phyloP scores from a whole-genome alignment of 2,888 invertebrate genomes.

The Eumerus sabulonum region DNA sequence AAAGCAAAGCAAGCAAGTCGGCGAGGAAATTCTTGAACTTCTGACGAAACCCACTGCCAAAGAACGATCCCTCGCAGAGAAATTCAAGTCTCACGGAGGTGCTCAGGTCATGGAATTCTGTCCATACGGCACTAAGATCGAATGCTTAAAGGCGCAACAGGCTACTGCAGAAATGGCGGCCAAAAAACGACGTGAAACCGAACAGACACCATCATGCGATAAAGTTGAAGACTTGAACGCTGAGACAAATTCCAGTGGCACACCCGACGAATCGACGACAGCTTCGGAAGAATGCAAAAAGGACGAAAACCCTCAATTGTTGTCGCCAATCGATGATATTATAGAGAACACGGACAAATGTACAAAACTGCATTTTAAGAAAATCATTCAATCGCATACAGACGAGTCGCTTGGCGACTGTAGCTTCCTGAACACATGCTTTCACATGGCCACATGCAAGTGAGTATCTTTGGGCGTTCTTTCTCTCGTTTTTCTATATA shows the following conservation, averaged over 20 bases:
- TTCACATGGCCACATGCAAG: constrained; percentile 99
- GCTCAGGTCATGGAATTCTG: constrained; percentile 97
- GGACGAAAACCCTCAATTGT: constrained; percentile 27
- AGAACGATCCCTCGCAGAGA: constrained; percentile 95
- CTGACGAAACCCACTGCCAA: constrained; percentile 97
- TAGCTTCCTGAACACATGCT: constrained; percentile 98
- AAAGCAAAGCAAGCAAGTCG: constrained; percentile 95
- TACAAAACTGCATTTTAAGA: constrained; percentile 96
- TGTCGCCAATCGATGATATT: constrained; percentile 60
- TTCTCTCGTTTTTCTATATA: constrained; percentile 1
- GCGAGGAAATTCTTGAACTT: constrained; percentile 96
- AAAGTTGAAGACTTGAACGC: constrained; percentile 65
- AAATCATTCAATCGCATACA: constrained; percentile 97
- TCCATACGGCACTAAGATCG: constrained; percentile 94
- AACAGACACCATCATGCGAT: constrained; percentile 33
- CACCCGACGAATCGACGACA: constrained; percentile 74
- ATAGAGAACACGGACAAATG: constrained; percentile 81
- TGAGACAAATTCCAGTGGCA: constrained; percentile 64
- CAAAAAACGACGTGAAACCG: constrained; percentile 73
- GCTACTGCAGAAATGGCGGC: constrained; percentile 77
- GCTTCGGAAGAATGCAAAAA: constrained; percentile 56
- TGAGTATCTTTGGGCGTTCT: constrained; percentile 74
- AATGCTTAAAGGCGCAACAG: constrained; percentile 84
- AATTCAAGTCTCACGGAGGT: constrained; percentile 97
- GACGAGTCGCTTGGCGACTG: constrained; percentile 97